A percentile compares a stretch with the other conserved stretches of the same genome.
These are phyloP conservation scores for Anisognathus igniventris DNA, from an alignment of 2,797 vertebrate genomes.

Conservation along the genomic window DNA sequence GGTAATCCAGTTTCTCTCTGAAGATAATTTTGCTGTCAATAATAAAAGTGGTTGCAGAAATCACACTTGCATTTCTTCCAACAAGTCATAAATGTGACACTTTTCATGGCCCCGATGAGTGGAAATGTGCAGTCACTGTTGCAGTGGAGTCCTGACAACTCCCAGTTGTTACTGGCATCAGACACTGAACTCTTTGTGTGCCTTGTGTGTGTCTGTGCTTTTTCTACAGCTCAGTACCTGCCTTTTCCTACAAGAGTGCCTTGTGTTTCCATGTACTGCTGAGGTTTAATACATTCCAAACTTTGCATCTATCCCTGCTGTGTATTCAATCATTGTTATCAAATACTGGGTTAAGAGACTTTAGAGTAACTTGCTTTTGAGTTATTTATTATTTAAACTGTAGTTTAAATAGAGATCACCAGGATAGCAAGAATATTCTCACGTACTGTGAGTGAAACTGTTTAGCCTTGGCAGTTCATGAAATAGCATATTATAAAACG, in stretches of 20 bases:
- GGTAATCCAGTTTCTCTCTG: background rate
- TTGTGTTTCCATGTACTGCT: accelerated
- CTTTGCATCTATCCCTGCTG: background rate
- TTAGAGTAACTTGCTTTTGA: background rate
- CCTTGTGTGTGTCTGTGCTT: background rate
- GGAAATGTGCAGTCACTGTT: background rate
- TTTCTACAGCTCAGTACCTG: background rate
- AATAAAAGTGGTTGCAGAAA: background rate
- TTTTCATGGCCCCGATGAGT: background rate
- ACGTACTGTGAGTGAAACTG: background rate
- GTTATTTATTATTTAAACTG: background rate
- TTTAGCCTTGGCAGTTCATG: background rate
- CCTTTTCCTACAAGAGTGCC: background rate
- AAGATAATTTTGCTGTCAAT: background rate
- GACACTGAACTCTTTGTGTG: background rate
- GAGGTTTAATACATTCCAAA: background rate
- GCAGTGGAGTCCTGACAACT: background rate
- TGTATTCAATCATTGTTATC: background rate
- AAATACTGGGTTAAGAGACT: background rate
- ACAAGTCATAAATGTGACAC: background rate
- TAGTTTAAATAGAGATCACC: background rate
- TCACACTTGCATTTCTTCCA: background rate
- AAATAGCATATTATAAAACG: background rate
- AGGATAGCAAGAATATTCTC: background rate
- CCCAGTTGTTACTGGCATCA: background rate